Base-by-base conservation (phyloP, 1,140 invertebrate genomes). In the Anthonomus grandis region DNA sequence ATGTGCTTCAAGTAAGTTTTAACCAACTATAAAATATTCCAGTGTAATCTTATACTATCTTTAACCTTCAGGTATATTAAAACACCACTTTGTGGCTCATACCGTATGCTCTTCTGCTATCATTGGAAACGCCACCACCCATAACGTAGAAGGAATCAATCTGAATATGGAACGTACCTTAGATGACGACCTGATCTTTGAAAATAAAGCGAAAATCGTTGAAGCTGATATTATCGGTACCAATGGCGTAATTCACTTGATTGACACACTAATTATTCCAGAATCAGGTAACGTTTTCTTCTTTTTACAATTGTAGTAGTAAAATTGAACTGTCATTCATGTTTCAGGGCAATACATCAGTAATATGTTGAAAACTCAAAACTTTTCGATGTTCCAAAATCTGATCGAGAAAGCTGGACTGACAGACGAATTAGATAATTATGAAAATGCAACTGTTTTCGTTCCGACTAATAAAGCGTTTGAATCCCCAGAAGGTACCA, bases 241-340 rank as follows among this genome's bases (percentile, higher is more conserved):
- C 3, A 87, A 88, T 68, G 86, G 86, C 17, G 80, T 87, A 0
- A 75, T 88, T 4, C 86, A 88, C 66, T 71, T 87, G 0, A 81
- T 88, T 23, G 84, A 86, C 62, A 76, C 76, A 8, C 70, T 87
- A 13, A 71, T 88, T 39, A 81, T 83, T 51, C 86, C 84, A 0
- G 75, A 80, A 24, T 71, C 74, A 12, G 64, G 67, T 59, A 56
- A 57, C 17, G 27, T 9, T 24, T 34, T 34, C 10, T 34, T 34
- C 31, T 34, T 34, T 34, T 13, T 42, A 4, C 39, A 4, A 41
- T 18, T 41, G 9, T 23, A 23, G 19, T 18, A 1, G 15, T 22
- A 21, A 21, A 41, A 13, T 41, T 1, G 9, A 9, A 10, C 17
- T 41, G 9, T 41, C 12, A 22, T 34, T 49, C 18, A 8, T 27